Evolutionary conservation across 1,140 invertebrate species (phyloP).

Genomic region (Capitella teleta): DNA sequence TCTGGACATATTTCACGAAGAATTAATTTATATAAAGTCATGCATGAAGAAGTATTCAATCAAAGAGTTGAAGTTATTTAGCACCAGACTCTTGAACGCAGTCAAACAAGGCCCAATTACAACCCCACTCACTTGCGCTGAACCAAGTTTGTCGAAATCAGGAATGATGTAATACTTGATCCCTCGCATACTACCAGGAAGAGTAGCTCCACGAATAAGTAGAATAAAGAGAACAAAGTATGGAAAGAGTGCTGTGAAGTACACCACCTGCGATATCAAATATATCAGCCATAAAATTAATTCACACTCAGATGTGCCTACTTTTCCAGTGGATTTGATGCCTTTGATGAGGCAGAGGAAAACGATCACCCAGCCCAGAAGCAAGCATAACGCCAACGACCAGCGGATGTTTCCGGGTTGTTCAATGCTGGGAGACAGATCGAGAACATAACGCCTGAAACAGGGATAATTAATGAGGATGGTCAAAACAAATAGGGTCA

Average conservation of each 20-base stretch:
- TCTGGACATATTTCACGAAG: too few relatives aligned
- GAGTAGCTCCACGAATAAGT: constrained; percentile 30
- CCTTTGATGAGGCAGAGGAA: constrained; percentile 28
- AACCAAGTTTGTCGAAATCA: neutral
- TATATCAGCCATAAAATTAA: too few relatives aligned
- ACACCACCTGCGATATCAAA: constrained; percentile 53
- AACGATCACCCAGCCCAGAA: constrained; percentile 35
- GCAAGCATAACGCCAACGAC: constrained; percentile 45
- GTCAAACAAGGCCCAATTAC: neutral
- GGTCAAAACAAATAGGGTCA: neutral
- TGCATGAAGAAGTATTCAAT: too few relatives aligned
- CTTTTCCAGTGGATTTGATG: constrained; percentile 40
- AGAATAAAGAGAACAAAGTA: constrained; percentile 42
- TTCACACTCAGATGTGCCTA: too few relatives aligned
- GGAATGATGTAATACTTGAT: constrained; percentile 14
- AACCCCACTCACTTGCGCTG: constrained; percentile 44
- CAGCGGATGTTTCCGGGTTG: constrained; percentile 56
- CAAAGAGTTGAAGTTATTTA: too few relatives aligned
- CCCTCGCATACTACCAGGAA: constrained; percentile 29
- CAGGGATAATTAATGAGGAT: neutral
- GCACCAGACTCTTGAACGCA: neutral
- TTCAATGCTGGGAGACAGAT: constrained; percentile 56
- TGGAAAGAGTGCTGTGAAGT: constrained; percentile 75
- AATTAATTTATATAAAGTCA: too few relatives aligned
- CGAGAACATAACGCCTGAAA: constrained; percentile 12